These are phyloP conservation scores for Brevimyrus niger DNA, from an alignment of 2,113 vertebrate species.

Conservation along the genomic window DNA sequence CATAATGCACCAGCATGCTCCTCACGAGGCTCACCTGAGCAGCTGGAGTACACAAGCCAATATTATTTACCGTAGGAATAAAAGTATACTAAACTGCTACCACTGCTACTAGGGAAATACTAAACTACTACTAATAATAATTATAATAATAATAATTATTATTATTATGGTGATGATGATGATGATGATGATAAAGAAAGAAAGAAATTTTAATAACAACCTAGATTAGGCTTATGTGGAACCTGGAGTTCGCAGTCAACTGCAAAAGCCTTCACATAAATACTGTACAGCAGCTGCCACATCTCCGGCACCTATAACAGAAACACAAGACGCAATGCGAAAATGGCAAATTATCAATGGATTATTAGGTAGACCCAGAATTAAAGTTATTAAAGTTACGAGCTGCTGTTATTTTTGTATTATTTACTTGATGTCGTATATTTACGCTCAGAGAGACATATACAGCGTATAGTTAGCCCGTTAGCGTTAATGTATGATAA, in stretches of 20 bases:
- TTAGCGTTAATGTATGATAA: neutral
- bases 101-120: neutral
- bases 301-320: conserved; percentile 47
- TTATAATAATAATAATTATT: neutral
- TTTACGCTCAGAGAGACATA: neutral
- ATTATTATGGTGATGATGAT: neutral
- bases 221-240: neutral
- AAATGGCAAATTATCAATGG: neutral
- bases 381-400: neutral
- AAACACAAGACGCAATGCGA: neutral
- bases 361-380: neutral
- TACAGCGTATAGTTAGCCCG: neutral
- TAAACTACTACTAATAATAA: neutral
- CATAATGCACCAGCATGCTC: conserved; percentile 55
- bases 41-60: conserved; percentile 19
- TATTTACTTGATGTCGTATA: neutral
- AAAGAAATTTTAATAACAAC: conserved; percentile 15
- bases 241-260: conserved; percentile 28
- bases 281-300: conserved; percentile 46
- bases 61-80: neutral
- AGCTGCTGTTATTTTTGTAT: neutral
- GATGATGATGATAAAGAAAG: neutral
- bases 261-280: conserved; percentile 36
- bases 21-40: conserved; percentile 38
- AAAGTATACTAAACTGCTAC: neutral